These are phyloP conservation scores for Sparus aurata DNA, from an alignment of 2,797 vertebrate genomes.

Conservation along the genomic window DNA sequence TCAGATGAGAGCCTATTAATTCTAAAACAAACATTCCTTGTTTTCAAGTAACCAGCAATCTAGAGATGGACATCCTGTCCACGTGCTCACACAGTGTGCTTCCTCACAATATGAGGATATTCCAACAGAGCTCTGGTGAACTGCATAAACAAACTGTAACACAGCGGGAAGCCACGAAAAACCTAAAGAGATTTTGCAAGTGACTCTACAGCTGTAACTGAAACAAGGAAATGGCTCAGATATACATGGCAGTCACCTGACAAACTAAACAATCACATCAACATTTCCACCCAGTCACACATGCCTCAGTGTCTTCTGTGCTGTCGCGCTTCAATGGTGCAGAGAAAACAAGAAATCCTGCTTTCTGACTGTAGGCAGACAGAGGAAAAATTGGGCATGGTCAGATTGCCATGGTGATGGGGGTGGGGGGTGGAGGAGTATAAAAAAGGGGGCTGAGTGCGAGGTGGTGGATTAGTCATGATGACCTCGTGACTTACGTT, in stretches of 20 bases:
- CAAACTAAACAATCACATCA: constrained; percentile 29
- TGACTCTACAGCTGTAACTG: constrained; percentile 29
- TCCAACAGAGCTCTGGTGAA: constrained; percentile 48
- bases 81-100: constrained; percentile 26
- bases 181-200: constrained; percentile 35
- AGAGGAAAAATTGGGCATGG: constrained; percentile 10
- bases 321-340: neutral
- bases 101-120: constrained; percentile 58
- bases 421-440: constrained; percentile 8
- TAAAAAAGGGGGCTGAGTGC: constrained; percentile 18
- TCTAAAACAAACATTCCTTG: constrained; percentile 55
- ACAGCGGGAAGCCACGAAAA: constrained; percentile 17
- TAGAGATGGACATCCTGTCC: constrained; percentile 58
- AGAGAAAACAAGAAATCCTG: constrained; percentile 7
- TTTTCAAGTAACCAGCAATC: constrained; percentile 41
- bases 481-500: constrained; percentile 80
- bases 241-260: constrained; percentile 53
- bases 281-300: constrained; percentile 6
- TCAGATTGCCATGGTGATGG: neutral
- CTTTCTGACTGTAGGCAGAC: neutral
- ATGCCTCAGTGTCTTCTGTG: neutral
- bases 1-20: constrained; percentile 46
- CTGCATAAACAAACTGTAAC: constrained; percentile 59
- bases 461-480: constrained; percentile 68
- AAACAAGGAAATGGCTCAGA: constrained; percentile 39